Evolutionary conservation across 2,113 vertebrate genomes (phyloP).

Genomic region (Macrotus californicus): DNA sequence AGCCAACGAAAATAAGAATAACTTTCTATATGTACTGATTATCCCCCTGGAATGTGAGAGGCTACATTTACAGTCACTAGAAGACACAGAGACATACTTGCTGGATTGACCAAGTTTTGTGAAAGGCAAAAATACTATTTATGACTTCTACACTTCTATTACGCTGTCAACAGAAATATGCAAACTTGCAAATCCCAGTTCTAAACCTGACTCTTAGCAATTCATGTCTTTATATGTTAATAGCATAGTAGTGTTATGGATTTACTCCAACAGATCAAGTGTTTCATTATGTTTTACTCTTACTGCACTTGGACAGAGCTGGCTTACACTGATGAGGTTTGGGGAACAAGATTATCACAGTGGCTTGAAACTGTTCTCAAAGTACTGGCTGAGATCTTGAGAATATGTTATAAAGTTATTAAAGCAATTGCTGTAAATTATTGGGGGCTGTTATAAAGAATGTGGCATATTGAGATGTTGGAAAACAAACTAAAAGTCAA

Average conservation of each 20-base stretch:
- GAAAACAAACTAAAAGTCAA: background rate
- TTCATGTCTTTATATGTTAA: conserved; percentile 43
- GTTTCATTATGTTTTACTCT: conserved; percentile 36
- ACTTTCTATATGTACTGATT: conserved; percentile 7
- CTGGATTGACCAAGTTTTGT: conserved; percentile 23
- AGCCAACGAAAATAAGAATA: conserved; percentile 35
- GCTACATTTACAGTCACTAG: background rate
- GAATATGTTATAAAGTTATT: conserved; percentile 12
- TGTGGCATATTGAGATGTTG: background rate
- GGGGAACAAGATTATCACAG: background rate
- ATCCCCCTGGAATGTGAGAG: background rate
- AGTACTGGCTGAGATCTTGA: conserved; percentile 1
- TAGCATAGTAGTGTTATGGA: background rate
- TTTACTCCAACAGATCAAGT: conserved; percentile 38
- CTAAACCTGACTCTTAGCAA: conserved; percentile 49
- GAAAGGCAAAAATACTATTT: conserved; percentile 38
- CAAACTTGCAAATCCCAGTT: conserved; percentile 47
- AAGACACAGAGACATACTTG: background rate
- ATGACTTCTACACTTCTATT: conserved; percentile 21
- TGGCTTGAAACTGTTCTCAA: conserved; percentile 19
- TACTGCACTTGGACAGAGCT: background rate
- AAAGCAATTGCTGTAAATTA: conserved; percentile 25
- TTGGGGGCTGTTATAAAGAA: background rate
- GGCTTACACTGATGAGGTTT: conserved; percentile 4
- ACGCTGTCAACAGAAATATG: conserved; percentile 49